Conservation (phyloP, 2,888 invertebrate species). For the Platypus cylindrus region DNA sequence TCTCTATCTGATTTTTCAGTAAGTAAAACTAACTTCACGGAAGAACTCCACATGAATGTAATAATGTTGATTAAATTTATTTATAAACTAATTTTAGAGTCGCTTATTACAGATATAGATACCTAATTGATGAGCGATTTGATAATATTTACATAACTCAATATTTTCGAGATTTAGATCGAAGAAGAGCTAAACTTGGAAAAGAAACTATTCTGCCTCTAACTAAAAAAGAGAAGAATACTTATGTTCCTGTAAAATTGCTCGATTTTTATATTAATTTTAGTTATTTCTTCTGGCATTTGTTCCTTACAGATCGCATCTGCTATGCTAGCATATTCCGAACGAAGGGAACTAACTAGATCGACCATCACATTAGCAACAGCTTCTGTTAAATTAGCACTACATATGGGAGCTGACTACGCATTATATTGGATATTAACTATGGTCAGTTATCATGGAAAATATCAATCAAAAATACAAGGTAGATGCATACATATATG, state of each 20-base stretch:
- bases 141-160: constrained; percentile 61
- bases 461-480: constrained; percentile 36
- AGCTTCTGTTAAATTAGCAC: constrained; percentile 55
- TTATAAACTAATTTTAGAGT: constrained; percentile 46
- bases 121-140: constrained; percentile 52
- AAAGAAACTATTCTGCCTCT: constrained; percentile 56
- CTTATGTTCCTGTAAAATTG: constrained; percentile 51
- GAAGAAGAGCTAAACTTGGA: constrained; percentile 43
- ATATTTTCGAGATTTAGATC: constrained; percentile 51
- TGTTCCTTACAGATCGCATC: constrained; percentile 28
- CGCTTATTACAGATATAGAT: constrained; percentile 57
- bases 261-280: constrained; percentile 7
- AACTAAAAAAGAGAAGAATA: constrained; percentile 47
- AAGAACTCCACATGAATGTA: background rate
- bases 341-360: constrained; percentile 43
- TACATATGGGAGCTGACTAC: constrained; percentile 66
- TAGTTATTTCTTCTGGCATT: background rate
- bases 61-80: too few relatives aligned
- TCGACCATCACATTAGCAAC: constrained; percentile 46
- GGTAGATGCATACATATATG: constrained; percentile 21
- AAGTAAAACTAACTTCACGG: constrained; percentile 12
- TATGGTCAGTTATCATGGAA: constrained; percentile 38
- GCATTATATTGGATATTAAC: constrained; percentile 65
- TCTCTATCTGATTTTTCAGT: constrained; percentile 52
- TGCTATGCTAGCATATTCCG: constrained; percentile 44